Evolutionary conservation across 2,888 invertebrate genomes (phyloP).

Genomic region (Drosophila pegasa): DNA sequence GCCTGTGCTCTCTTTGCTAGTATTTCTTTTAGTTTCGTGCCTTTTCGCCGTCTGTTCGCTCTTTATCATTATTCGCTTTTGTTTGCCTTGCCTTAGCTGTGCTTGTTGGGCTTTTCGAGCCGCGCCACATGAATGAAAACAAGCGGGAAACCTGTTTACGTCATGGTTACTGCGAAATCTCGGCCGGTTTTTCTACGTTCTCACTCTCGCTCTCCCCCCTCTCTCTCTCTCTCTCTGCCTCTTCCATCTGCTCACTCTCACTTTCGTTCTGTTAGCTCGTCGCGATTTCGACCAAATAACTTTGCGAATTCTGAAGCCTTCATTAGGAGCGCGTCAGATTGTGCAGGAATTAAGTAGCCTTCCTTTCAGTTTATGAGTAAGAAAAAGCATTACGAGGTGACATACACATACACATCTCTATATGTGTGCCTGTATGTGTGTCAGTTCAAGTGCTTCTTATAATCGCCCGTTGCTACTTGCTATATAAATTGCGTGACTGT

Average conservation of each 20-base stretch:
- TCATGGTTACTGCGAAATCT: constrained; percentile 62
- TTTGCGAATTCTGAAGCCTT: constrained; percentile 63
- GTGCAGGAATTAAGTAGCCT: constrained; percentile 33
- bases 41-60: constrained; percentile 29
- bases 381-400: constrained; percentile 45
- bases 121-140: constrained; percentile 51
- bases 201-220: constrained; percentile 8
- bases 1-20: neutral
- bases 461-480: constrained; percentile 47
- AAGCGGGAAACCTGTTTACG: constrained; percentile 72
- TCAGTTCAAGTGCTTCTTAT: constrained; percentile 68
- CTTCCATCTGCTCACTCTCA: constrained; percentile 53
- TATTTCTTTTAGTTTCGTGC: constrained; percentile 22
- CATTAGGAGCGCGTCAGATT: constrained; percentile 56
- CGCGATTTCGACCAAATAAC: constrained; percentile 36
- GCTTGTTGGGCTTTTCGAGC: constrained; percentile 27
- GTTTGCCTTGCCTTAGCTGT: constrained; percentile 43
- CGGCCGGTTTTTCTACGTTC: constrained; percentile 44
- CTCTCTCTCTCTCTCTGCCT: constrained; percentile 10
- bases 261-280: constrained; percentile 51
- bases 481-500: constrained; percentile 68
- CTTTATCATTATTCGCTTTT: constrained; percentile 59
- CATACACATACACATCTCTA: neutral
- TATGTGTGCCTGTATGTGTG: neutral
- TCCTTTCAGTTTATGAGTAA: constrained; percentile 23